Evolutionary conservation across 2,113 vertebrate species (phyloP).

Genomic region (Romanogobio albipinnatus): DNA sequence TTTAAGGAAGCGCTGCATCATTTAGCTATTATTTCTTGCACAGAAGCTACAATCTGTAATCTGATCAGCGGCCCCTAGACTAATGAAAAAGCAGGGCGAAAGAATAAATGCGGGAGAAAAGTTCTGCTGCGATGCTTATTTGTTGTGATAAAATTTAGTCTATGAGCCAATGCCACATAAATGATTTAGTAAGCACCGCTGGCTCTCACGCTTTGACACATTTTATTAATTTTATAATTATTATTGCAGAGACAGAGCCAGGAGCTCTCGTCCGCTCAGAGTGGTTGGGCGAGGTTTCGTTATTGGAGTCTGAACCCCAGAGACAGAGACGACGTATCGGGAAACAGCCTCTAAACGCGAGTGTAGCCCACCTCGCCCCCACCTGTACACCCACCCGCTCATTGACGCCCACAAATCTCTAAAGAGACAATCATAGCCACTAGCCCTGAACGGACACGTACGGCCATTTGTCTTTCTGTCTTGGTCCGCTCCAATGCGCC

Average conservation of each 20-base stretch:
- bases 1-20: neutral
- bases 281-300: neutral
- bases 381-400: slow-evolving; percentile 48
- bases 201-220: slow-evolving; percentile 47
- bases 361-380: neutral
- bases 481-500: slow-evolving; percentile 33
- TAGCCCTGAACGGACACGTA: slow-evolving; percentile 49
- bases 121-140: slow-evolving; percentile 38
- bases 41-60: slow-evolving; percentile 11
- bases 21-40: slow-evolving; percentile 10
- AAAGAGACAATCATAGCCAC: slow-evolving; percentile 55
- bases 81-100: slow-evolving; percentile 36
- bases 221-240: slow-evolving; percentile 62
- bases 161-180: slow-evolving; percentile 47
- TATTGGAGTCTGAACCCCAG: slow-evolving; percentile 7
- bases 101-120: neutral
- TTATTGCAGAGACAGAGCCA: slow-evolving; percentile 56
- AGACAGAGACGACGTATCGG: neutral
- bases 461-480: slow-evolving; percentile 58
- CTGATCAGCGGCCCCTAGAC: slow-evolving; percentile 18
- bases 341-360: neutral
- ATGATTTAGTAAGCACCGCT: slow-evolving; percentile 54
- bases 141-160: slow-evolving; percentile 53
- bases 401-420: slow-evolving; percentile 51
- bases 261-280: slow-evolving; percentile 47